Conservation (phyloP, 2,797 vertebrate species). For the Kryptopterus vitreolus region DNA sequence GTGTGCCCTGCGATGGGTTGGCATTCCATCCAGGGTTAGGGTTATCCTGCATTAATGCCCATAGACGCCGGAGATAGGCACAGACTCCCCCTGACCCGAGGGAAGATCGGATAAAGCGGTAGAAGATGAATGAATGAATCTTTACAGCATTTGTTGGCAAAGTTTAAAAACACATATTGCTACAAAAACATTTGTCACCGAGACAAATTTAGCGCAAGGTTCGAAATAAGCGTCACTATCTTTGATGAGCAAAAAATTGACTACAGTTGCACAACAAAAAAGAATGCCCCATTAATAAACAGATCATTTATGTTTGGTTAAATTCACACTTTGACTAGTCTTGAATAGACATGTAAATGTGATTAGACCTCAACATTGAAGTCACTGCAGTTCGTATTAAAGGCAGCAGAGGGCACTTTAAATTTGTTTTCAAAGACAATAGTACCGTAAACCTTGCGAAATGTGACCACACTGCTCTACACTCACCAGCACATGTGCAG, state of each 20-base stretch:
- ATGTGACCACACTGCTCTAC: not conserved
- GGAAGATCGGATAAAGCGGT: too few species aligned
- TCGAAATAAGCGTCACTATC: not conserved
- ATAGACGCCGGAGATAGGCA: too few species aligned
- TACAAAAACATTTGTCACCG: not conserved
- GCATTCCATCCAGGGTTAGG: too few species aligned
- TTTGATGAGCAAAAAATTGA: not conserved
- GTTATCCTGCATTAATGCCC: too few species aligned
- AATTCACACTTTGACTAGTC: not conserved
- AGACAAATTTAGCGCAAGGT: not conserved
- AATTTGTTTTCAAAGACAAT: not conserved
- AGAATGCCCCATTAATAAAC: not conserved
- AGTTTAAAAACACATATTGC: not conserved
- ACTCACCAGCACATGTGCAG: slow-evolving; percentile 82
- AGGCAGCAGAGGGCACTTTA: slow-evolving; percentile 5
- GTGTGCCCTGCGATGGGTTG: too few species aligned
- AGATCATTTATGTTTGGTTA: not conserved
- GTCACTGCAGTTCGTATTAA: not conserved
- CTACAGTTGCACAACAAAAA: not conserved
- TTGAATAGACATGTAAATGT: not conserved
- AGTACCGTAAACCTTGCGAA: not conserved
- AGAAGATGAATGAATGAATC: too few species aligned
- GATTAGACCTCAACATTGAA: not conserved
- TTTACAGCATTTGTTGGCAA: not conserved
- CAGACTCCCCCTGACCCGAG: too few species aligned